Evolutionary conservation across 2,797 vertebrate genomes (phyloP).

Genomic region (Selene dorsalis): DNA sequence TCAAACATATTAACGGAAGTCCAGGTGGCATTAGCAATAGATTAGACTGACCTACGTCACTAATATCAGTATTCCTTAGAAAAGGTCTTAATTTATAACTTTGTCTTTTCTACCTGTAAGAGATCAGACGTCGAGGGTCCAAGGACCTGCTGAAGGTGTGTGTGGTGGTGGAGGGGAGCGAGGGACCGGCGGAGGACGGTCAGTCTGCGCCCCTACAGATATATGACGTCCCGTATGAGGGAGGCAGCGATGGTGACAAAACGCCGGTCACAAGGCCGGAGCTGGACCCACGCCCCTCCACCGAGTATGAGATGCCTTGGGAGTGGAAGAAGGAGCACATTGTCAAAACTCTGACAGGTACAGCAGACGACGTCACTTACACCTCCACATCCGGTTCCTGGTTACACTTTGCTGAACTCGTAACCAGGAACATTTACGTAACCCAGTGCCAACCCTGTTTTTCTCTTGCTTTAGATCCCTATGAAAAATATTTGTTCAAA

Average conservation of each 20-base stretch:
- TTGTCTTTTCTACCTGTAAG: slow-evolving; percentile 72
- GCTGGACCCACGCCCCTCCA: slow-evolving; percentile 86
- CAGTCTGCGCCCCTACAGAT: slow-evolving; percentile 83
- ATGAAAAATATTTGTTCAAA: slow-evolving; percentile 43
- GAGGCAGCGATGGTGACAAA: slow-evolving; percentile 64
- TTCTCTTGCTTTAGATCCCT: slow-evolving; percentile 24
- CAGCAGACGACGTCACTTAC: background rate
- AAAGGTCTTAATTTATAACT: slow-evolving; percentile 15
- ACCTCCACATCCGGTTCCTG: background rate
- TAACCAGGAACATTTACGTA: slow-evolving; percentile 16
- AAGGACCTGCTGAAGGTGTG: slow-evolving; percentile 92
- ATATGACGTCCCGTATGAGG: slow-evolving; percentile 90
- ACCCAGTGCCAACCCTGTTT: background rate
- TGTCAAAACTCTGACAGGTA: slow-evolving; percentile 91
- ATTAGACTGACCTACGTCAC: background rate
- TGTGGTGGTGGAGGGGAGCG: slow-evolving; percentile 82
- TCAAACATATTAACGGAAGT: background rate
- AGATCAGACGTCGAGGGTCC: slow-evolving; percentile 93
- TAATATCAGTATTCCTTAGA: background rate
- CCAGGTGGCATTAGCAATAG: background rate
- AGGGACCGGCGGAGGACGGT: slow-evolving; percentile 59
- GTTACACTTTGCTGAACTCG: slow-evolving; percentile 8
- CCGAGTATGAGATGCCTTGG: slow-evolving; percentile 94
- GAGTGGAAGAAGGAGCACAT: slow-evolving; percentile 97
- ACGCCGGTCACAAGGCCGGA: slow-evolving; percentile 81